Evolutionary conservation across 2,888 invertebrate genomes (phyloP).

Genomic region (Phengaris alcon): DNA sequence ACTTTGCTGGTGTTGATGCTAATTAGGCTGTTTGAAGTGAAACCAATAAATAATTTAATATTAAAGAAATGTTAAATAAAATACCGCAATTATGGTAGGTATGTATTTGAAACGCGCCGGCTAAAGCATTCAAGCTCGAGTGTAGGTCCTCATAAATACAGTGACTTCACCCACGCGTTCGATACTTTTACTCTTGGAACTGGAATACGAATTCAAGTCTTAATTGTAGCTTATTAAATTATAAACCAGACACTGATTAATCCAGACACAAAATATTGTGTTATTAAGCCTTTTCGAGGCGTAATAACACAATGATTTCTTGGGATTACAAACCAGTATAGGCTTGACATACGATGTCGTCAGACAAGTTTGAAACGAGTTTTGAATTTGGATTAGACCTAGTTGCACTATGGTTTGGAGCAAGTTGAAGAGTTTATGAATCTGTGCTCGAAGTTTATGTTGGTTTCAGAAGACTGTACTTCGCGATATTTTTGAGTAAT

Average conservation of each 20-base stretch:
- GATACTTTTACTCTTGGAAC: background rate
- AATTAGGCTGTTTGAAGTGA: background rate
- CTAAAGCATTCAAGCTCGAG: constrained; percentile 1
- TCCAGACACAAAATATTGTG: background rate
- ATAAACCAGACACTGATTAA: background rate
- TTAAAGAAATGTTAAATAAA: background rate
- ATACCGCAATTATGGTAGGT: too few species aligned
- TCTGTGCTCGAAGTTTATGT: background rate
- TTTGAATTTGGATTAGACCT: constrained; percentile 1
- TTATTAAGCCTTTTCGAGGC: background rate
- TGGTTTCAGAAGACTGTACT: background rate
- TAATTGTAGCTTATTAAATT: background rate
- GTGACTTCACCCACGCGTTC: background rate
- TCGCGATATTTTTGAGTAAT: too few species aligned
- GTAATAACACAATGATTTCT: background rate
- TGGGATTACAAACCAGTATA: background rate
- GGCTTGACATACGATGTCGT: background rate
- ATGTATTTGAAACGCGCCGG: constrained; percentile 8
- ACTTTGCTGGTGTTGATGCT: background rate
- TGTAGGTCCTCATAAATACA: constrained; percentile 8
- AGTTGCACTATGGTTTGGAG: constrained; percentile 5
- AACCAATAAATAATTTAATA: constrained; percentile 5
- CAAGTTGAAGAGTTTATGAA: constrained; percentile 3
- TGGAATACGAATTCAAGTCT: background rate
- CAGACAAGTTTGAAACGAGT: background rate